Base-by-base conservation (phyloP, 2,797 vertebrate species). In the Centroberyx gerrardi region DNA sequence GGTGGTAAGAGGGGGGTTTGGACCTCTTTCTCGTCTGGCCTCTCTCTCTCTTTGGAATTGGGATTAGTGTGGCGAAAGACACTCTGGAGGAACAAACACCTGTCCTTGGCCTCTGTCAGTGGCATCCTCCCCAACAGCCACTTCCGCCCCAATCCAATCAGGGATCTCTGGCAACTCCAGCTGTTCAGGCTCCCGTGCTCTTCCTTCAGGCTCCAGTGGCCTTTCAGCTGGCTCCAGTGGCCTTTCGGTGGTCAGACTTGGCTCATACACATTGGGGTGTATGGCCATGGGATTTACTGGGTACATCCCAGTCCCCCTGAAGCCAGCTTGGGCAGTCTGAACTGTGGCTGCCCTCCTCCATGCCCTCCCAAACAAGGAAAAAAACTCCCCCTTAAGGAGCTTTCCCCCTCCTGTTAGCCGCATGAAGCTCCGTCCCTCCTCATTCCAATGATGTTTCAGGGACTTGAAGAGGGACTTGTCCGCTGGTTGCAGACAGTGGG, bases 401-500 rank as follows among this genome's bases (percentile, higher is more conserved):
- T 53, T 66, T 15, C 12, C 6, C 14, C 49, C 63, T 18, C 31
- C 33, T 38, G 48, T 36, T 13, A 18, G 8, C 48, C 2, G 14
- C 13, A 8, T 66, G 17, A 5, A n/a, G 18, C 17, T 42, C n/a
- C 36, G 22, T n/a, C 59, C 59, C 36, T 42, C 36, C 10, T 61
- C 17, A 17, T 62, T 44, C 38, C 38, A 62, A 15, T 10, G 46
- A n/a, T 54, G 17, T 31, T 67, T 55, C 7, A 54, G 18, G 29
- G 31, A 40, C 22, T 54, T 67, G 18, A 42, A 38, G 51, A 54
- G 33, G n/a, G 51, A 15, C 64, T 54, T 55, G 17, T 62, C 59
- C 22, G 59, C 59, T 10, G 59, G 59, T 36, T 62, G 59, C n/a
- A 62, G 59, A 40, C n/a, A 44, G 31, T 58, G 46, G 22, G 60